Percentiles rank a stretch among this genome's conserved stretches.
Conservation (phyloP, 2,888 invertebrate genomes). For the Folsomia candida region DNA sequence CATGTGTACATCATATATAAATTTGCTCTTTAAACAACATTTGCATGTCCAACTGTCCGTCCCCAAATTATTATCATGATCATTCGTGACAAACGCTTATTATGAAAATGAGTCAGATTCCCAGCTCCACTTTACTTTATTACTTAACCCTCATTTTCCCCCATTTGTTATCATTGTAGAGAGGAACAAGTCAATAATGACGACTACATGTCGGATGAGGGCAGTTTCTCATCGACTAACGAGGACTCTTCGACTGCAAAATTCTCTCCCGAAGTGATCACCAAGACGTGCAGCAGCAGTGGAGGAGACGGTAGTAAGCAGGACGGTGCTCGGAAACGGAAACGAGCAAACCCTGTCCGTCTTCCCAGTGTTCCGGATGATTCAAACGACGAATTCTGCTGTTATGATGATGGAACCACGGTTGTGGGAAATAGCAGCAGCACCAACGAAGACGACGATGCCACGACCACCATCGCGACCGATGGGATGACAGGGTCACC, state of each 20-base stretch:
- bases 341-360: conserved; percentile 47
- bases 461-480: background rate
- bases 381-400: conserved; percentile 50
- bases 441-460: conserved; percentile 3
- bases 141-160: background rate
- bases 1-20: too few species aligned
- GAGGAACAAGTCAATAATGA: conserved; percentile 12
- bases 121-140: background rate
- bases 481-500: too few species aligned
- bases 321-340: conserved; percentile 46
- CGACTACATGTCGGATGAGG: conserved; percentile 13
- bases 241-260: conserved; percentile 3
- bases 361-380: conserved; percentile 51
- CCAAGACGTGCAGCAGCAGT: background rate
- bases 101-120: background rate
- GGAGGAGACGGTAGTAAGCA: background rate
- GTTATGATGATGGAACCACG: conserved; percentile 50
- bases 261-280: conserved; percentile 5
- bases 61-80: background rate
- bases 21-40: too few species aligned
- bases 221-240: conserved; percentile 16
- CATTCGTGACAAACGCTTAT: conserved; percentile 4
- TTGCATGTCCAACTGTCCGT: background rate
- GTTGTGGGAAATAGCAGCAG: conserved; percentile 37
- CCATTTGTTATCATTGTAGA: background rate